Conservation (phyloP, 2,113 vertebrate genomes). For the Melospiza melodia region DNA sequence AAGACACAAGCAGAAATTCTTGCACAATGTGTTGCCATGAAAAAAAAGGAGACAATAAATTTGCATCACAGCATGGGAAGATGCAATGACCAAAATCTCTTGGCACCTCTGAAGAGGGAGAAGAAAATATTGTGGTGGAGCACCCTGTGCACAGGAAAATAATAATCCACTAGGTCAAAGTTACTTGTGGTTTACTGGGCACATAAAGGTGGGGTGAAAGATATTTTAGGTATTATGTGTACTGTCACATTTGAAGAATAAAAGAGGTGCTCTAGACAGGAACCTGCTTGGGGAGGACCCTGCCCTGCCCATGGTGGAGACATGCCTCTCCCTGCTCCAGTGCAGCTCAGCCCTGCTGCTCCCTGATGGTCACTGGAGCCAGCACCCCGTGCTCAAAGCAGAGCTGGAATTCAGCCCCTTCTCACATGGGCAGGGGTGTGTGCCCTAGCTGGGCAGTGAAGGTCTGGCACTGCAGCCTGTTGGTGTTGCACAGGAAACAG, state of each 20-base stretch:
- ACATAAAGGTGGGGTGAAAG: neutral
- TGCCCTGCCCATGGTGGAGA: neutral
- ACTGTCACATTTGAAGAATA: neutral
- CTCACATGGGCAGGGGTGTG: neutral
- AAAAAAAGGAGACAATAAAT: neutral
- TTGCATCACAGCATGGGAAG: neutral
- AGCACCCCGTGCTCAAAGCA: neutral
- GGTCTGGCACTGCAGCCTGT: neutral
- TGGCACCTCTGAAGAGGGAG: neutral
- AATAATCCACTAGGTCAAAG: neutral
- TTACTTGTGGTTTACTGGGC: neutral
- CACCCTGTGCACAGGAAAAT: neutral
- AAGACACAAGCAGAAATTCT: neutral
- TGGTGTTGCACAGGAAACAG: neutral
- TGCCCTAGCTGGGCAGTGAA: accelerated
- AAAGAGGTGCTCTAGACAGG: neutral
- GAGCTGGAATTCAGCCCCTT: neutral
- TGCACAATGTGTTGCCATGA: neutral
- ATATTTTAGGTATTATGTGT: neutral
- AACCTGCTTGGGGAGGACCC: accelerated
- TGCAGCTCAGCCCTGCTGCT: neutral
- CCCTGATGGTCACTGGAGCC: accelerated
- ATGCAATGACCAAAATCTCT: neutral
- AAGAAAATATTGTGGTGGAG: neutral
- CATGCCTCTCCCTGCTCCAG: neutral